A percentile compares a stretch with the other conserved stretches of the same genome.
Conservation (phyloP, 2,113 vertebrate species). For the Podarcis raffonei region DNA sequence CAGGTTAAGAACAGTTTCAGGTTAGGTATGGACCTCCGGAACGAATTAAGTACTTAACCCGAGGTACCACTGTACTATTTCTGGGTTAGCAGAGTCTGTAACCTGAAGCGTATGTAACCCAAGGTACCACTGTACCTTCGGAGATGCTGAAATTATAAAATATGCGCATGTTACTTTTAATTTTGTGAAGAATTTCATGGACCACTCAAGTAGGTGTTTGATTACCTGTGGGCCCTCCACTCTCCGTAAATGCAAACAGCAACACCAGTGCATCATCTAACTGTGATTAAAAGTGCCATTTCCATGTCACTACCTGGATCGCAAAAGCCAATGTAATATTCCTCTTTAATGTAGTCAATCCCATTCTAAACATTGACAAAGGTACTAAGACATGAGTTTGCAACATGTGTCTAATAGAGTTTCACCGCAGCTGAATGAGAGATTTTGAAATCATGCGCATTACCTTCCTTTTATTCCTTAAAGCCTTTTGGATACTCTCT, state of each 20-base stretch:
- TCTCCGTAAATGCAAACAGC: background rate
- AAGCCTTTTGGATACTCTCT: conserved; percentile 44
- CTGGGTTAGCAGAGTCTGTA: no score
- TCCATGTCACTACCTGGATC: conserved; percentile 12
- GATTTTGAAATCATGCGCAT: conserved; percentile 30
- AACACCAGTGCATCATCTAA: background rate
- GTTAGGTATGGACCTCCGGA: no score
- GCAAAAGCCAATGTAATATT: conserved; percentile 34
- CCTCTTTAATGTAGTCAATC: conserved; percentile 39
- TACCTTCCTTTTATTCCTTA: conserved; percentile 42
- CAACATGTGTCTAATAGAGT: conserved; percentile 46
- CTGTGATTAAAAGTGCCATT: background rate
- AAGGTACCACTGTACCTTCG: no score
- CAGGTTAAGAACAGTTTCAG: no score
- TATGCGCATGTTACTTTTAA: background rate
- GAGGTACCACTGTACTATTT: no score
- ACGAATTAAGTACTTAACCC: no score
- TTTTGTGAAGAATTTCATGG: background rate
- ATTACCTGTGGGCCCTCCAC: background rate
- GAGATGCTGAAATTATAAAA: background rate
- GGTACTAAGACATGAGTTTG: conserved; percentile 42
- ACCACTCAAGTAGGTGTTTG: background rate
- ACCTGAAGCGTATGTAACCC: no score
- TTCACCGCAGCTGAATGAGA: conserved; percentile 37
- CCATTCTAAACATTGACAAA: conserved; percentile 53